Conservation (phyloP, 2,797 vertebrate species). For the Numenius phaeopus region DNA sequence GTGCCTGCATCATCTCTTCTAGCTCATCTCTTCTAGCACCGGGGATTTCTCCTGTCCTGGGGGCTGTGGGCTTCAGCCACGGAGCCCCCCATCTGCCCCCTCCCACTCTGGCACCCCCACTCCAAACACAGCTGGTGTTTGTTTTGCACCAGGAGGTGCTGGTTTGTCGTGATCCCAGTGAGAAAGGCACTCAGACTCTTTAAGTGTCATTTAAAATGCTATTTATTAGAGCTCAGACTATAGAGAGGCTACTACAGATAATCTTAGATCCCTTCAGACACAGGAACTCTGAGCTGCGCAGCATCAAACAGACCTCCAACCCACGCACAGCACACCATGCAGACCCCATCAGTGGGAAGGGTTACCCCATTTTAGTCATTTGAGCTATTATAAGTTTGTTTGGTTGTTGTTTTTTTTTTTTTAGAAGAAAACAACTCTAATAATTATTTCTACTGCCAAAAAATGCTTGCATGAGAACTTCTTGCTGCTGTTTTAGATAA, state of each 20-base stretch:
- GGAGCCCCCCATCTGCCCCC: not conserved
- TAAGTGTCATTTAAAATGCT: not conserved
- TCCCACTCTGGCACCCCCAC: not conserved
- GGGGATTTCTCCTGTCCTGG: not conserved
- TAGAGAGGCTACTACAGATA: not conserved
- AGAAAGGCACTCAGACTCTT: not conserved
- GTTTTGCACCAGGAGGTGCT: not conserved
- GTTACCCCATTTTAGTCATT: not conserved
- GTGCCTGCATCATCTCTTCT: not conserved
- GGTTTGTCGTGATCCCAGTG: not conserved
- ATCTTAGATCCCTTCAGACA: not conserved
- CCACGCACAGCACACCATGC: rapidly evolving
- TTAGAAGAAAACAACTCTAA: not conserved
- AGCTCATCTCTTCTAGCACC: not conserved
- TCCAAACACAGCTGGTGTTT: not conserved
- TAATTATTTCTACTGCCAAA: not conserved
- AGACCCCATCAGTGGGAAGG: not conserved
- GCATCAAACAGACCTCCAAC: not conserved
- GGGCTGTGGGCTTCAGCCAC: not conserved
- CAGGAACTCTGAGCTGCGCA: not conserved
- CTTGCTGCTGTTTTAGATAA: not conserved
- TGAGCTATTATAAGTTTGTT: not conserved
- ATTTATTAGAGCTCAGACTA: not conserved
- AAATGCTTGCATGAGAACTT: not conserved
- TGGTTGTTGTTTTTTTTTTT: not conserved